phyloP scores from a whole-genome alignment of 2,113 vertebrate genomes.

The Uropsilus gracilis region DNA sequence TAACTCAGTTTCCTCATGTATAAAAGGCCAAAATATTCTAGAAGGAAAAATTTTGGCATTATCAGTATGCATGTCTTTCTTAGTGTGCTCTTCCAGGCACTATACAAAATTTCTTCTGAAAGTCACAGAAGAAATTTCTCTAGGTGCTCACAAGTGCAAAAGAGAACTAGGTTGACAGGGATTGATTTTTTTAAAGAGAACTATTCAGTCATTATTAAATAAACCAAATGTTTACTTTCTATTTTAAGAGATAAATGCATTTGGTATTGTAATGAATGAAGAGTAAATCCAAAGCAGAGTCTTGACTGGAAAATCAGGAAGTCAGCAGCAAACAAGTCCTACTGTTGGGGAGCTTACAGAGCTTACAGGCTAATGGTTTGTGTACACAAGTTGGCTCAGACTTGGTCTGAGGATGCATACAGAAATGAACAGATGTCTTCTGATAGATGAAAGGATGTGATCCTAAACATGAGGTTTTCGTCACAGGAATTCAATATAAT shows the following conservation, averaged over 20 bases:
- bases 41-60: not conserved
- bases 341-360: not conserved
- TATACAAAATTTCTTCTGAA: not conserved
- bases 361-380: not conserved
- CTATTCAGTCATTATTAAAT: not conserved
- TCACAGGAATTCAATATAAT: not conserved
- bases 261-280: not conserved
- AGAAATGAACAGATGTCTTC: not conserved
- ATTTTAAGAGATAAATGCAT: not conserved
- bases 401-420: not conserved
- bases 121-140: not conserved
- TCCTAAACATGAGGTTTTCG: not conserved
- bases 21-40: not conserved
- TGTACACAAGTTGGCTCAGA: not conserved
- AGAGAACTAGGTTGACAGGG: not conserved
- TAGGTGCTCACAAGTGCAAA: not conserved
- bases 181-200: not conserved
- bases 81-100: accelerated
- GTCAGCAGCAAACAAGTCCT: not conserved
- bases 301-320: not conserved
- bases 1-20: not conserved
- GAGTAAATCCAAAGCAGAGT: not conserved
- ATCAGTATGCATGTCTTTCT: not conserved
- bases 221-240: not conserved
- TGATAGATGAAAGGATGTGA: not conserved